phyloP scores from a whole-genome alignment of 2,888 invertebrate genomes.

The Boloria selene region DNA sequence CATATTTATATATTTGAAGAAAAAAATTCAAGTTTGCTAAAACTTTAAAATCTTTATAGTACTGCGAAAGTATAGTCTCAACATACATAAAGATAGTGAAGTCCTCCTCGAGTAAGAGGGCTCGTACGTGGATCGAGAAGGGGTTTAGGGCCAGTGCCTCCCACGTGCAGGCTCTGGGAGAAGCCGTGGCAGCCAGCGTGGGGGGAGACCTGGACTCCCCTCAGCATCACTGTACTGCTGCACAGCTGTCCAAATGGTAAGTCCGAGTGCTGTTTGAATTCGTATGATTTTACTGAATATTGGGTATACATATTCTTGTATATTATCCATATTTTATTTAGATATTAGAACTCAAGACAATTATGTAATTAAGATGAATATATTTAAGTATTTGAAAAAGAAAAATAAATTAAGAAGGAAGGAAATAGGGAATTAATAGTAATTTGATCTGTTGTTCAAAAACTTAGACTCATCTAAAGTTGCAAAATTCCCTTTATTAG shows the following conservation, averaged over 20 bases:
- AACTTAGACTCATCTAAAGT: too few relatives aligned
- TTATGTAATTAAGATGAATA: too few relatives aligned
- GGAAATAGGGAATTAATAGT: too few relatives aligned
- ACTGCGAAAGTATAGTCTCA: constrained; percentile 88
- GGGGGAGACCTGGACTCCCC: constrained; percentile 59
- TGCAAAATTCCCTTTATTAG: too few relatives aligned
- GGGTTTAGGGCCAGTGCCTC: constrained; percentile 68
- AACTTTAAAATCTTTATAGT: constrained; percentile 68
- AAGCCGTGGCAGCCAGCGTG: constrained; percentile 64
- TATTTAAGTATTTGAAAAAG: too few relatives aligned
- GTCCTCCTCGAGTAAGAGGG: constrained; percentile 57
- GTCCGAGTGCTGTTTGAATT: constrained; percentile 21
- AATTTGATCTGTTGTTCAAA: too few relatives aligned
- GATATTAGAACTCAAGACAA: too few relatives aligned
- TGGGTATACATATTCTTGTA: neutral
- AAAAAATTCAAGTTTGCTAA: neutral
- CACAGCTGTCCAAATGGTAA: constrained; percentile 64
- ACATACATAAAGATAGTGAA: constrained; percentile 88
- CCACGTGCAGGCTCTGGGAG: constrained; percentile 72
- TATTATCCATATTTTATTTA: too few relatives aligned
- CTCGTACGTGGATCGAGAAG: constrained; percentile 66
- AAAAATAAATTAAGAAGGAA: too few relatives aligned
- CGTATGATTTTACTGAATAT: too few relatives aligned
- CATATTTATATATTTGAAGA: neutral
- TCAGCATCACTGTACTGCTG: constrained; percentile 53